Evolutionary conservation across 2,888 invertebrate species (phyloP), one percentile per base, ranked within the genome.

Genomic region (Agrotis segetum): DNA sequence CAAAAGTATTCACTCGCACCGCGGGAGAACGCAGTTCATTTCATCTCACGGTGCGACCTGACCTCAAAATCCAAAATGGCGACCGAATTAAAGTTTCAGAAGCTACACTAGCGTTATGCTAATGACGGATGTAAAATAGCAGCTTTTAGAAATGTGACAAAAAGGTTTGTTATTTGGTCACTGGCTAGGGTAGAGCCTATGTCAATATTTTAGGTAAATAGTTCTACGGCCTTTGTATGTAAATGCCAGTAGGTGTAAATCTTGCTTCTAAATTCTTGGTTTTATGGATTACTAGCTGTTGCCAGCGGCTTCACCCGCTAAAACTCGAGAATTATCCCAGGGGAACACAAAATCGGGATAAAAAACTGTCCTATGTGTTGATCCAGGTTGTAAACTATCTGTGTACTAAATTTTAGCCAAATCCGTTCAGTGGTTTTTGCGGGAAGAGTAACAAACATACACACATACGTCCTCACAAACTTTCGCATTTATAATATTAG

Each of bases 1-100:
- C 52, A 1, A 21, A 52, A 16, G 72, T 60, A 67, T 77, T 77
- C 63, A 77, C 17, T 46, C 50, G 29, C 53, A 53, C 53, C 34
- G 11, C 40, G 40, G 34, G 6, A 49, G 61, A 74, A 65, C 69
- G n/a, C 53, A 53, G n/a, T n/a, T n/a, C 73, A 77, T 73, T 78
- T 62, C 67, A 71, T 67, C 52, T 56, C 52, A 63, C 67, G 50
- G 19, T 19, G 62, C n/a, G 76, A 71, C 80, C 80, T 73, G 70
- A 79, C 79, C 82, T 64, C 50, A 82, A 72, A 74, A 76, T 62
- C 53, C 76, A 80, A 68, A 21, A 79, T 74, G 78, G 78, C 66
- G 0, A 50, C 34, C 44, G 55, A 77, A 77, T 77, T 67, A 71
- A 77, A 82, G 47, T 71, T 70, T 79, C 66, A 69, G 21, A 60